A percentile compares a stretch with the other conserved stretches of the same genome.
phyloP scores from a whole-genome alignment of 2,113 vertebrate genomes.

The Petrocephalus microphthalmus region DNA sequence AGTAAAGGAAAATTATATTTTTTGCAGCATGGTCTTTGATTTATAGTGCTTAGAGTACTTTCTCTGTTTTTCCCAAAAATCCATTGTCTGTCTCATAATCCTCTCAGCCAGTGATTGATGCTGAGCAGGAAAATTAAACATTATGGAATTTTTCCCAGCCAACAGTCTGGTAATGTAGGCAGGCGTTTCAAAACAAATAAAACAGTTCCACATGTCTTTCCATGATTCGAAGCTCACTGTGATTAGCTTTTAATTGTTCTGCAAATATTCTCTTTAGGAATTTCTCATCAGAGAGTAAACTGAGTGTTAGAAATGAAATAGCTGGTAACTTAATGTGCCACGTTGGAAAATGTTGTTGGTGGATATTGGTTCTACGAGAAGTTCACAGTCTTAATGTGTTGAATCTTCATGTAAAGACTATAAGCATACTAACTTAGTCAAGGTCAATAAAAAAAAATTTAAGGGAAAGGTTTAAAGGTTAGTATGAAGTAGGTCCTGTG shows the following conservation, averaged over 20 bases:
- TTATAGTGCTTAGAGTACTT: neutral
- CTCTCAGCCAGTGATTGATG: conserved; percentile 37
- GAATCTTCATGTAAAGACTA: neutral
- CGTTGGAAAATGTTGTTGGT: neutral
- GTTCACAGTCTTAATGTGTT: neutral
- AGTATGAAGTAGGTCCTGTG: neutral
- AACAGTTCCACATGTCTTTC: conserved; percentile 44
- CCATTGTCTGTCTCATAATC: neutral
- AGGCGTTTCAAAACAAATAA: conserved; percentile 48
- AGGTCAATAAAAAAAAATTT: neutral
- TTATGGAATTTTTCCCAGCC: conserved; percentile 43
- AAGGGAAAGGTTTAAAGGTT: neutral
- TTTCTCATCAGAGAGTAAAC: conserved; percentile 36
- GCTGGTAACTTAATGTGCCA: neutral
- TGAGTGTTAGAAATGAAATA: conserved; percentile 19
- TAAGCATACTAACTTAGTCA: neutral
- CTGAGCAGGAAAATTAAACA: conserved; percentile 47
- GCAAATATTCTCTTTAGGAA: conserved; percentile 37
- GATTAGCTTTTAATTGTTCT: conserved; percentile 44
- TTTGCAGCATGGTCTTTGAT: neutral
- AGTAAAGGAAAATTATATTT: neutral
- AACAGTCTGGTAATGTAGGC: conserved; percentile 33
- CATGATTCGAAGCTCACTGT: conserved; percentile 44
- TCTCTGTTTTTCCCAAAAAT: neutral
- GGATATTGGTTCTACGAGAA: neutral